Conservation (phyloP, 2,888 invertebrate species). For the Exocentrus adspersus region DNA sequence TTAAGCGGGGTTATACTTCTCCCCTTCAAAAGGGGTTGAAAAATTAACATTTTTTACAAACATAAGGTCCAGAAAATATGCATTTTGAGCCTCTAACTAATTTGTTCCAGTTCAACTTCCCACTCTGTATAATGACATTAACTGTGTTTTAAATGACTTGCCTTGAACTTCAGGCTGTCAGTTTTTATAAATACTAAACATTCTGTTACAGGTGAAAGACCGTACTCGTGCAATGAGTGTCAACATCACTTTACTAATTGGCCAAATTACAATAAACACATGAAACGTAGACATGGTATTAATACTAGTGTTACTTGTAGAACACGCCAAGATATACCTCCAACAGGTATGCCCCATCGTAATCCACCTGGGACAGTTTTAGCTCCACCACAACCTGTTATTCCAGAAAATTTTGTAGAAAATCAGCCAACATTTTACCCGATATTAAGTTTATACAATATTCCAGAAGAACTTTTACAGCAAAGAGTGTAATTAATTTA, state of each 20-base stretch:
- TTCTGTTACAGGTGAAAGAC: conserved; percentile 65
- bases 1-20: no score
- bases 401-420: conserved; percentile 50
- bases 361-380: conserved; percentile 63
- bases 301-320: conserved; percentile 63
- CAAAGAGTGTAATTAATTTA: conserved; percentile 48
- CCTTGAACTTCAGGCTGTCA: no score
- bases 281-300: conserved; percentile 77
- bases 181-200: no score
- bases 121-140: no score
- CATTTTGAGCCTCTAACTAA: no score
- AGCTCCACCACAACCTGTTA: conserved; percentile 57
- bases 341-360: conserved; percentile 62
- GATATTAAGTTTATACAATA: conserved; percentile 58
- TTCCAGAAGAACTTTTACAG: conserved; percentile 57
- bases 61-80: no score
- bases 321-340: conserved; percentile 62
- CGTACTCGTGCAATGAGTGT: conserved; percentile 78
- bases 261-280: conserved; percentile 86
- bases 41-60: no score
- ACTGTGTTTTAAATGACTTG: not conserved
- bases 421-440: conserved; percentile 55
- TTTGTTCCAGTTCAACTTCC: no score
- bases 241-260: conserved; percentile 82
- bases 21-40: no score